Conservation (phyloP, 1,140 invertebrate genomes). For the Melitaea cinxia region DNA sequence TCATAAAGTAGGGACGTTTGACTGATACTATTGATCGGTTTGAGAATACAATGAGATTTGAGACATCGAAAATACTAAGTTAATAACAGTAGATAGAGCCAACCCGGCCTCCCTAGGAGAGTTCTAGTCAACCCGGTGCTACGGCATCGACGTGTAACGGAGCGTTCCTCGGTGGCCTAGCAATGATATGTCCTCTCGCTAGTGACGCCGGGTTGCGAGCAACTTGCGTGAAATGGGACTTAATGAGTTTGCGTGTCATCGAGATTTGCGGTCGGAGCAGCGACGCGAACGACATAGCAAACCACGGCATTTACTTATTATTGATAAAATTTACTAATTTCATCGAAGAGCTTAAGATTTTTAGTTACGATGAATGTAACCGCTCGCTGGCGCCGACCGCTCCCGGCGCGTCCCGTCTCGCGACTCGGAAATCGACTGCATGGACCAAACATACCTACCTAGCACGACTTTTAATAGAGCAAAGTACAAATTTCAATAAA, state of each 20-base stretch:
- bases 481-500: constrained; percentile 81
- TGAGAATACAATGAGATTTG: constrained; percentile 62
- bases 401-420: constrained; percentile 20
- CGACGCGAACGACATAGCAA: constrained; percentile 10
- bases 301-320: constrained; percentile 18
- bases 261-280: constrained; percentile 44
- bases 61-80: constrained; percentile 51
- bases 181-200: constrained; percentile 59
- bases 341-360: constrained; percentile 23
- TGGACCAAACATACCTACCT: constrained; percentile 77
- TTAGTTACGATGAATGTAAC: constrained; percentile 15
- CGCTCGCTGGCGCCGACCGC: neutral
- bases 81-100: constrained; percentile 37
- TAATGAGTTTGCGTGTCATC: constrained; percentile 43
- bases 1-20: constrained; percentile 7
- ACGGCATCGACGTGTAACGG: constrained; percentile 28
- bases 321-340: constrained; percentile 25
- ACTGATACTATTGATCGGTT: constrained; percentile 7
- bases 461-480: constrained; percentile 73
- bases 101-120: constrained; percentile 65
- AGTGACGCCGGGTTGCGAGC: constrained; percentile 61
- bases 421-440: constrained; percentile 60
- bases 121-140: constrained; percentile 45
- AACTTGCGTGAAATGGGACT: constrained; percentile 48
- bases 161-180: constrained; percentile 30